phyloP scores from a whole-genome alignment of 2,113 vertebrate genomes.

The Vanacampus margaritifer region DNA sequence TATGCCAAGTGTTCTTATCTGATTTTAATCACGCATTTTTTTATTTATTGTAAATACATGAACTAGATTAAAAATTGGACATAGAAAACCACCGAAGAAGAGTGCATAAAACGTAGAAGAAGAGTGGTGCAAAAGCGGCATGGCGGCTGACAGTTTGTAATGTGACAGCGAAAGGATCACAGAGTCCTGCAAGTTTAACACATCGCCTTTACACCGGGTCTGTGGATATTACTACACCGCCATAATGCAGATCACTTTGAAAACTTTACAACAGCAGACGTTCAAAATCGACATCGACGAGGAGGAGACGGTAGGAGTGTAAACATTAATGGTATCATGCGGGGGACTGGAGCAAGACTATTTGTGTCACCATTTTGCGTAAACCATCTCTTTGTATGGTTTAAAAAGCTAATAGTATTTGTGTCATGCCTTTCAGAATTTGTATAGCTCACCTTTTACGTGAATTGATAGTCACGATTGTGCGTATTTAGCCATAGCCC shows the following conservation, averaged over 20 bases:
- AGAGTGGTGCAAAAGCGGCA: constrained; percentile 62
- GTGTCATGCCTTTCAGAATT: background rate
- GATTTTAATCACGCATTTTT: background rate
- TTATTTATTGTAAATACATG: background rate
- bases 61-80: too few relatives aligned
- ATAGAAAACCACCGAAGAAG: background rate
- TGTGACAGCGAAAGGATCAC: constrained; percentile 67
- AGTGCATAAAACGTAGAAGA: constrained; percentile 35
- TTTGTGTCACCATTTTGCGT: background rate
- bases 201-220: background rate
- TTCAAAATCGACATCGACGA: constrained; percentile 73
- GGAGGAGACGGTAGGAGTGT: constrained; percentile 67
- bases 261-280: constrained; percentile 77
- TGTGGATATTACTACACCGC: constrained; percentile 2
- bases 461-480: background rate
- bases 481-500: constrained; percentile 40
- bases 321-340: constrained; percentile 29
- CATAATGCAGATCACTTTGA: constrained; percentile 81
- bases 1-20: background rate
- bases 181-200: constrained; percentile 46
- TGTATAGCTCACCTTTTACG: background rate
- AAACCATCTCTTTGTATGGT: background rate
- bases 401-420: background rate
- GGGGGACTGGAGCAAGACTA: constrained; percentile 37
- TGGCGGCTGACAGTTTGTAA: constrained; percentile 75